These are phyloP conservation scores for Baccha elongata DNA, from an alignment of 2,888 invertebrate species.

Conservation along the genomic window DNA sequence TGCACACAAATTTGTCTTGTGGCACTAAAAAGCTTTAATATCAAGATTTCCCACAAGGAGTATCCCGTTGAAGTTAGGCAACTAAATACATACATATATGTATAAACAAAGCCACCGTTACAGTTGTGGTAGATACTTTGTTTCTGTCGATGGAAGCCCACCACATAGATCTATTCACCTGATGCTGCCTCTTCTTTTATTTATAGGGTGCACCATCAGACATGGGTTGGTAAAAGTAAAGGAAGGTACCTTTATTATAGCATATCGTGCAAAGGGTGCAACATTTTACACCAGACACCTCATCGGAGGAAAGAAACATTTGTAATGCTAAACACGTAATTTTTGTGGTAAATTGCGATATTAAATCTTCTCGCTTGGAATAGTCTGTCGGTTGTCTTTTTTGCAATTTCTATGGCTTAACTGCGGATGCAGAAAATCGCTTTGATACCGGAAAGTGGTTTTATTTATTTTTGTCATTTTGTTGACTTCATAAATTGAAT, in stretches of 20 bases:
- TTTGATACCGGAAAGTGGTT: slow-evolving; percentile 28
- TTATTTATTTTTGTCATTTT: too few species aligned
- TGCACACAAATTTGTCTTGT: slow-evolving; percentile 66
- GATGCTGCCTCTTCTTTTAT: slow-evolving; percentile 48
- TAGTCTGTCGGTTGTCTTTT: slow-evolving; percentile 29
- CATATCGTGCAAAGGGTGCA: slow-evolving; percentile 47
- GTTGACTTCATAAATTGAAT: slow-evolving; percentile 20
- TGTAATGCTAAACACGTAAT: slow-evolving; percentile 71
- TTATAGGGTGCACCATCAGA: slow-evolving; percentile 32
- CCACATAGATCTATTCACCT: slow-evolving; percentile 57
- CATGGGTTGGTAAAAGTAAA: slow-evolving; percentile 11
- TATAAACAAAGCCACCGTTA: neutral
- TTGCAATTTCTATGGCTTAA: slow-evolving; percentile 10
- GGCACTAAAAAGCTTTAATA: slow-evolving; percentile 40
- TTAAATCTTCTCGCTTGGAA: slow-evolving; percentile 60
- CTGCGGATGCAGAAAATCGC: slow-evolving; percentile 20
- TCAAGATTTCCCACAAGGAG: slow-evolving; percentile 13
- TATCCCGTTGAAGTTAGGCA: slow-evolving; percentile 34
- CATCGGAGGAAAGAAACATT: slow-evolving; percentile 46
- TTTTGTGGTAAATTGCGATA: slow-evolving; percentile 70
- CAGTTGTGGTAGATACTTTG: slow-evolving; percentile 48
- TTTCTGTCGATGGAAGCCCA: slow-evolving; percentile 58
- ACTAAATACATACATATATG: slow-evolving; percentile 7
- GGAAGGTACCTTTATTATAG: neutral
- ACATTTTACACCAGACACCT: slow-evolving; percentile 43